Evolutionary conservation across 2,888 invertebrate species (phyloP), one percentile per base, ranked within the genome.

Genomic region (Arctia plantaginis): DNA sequence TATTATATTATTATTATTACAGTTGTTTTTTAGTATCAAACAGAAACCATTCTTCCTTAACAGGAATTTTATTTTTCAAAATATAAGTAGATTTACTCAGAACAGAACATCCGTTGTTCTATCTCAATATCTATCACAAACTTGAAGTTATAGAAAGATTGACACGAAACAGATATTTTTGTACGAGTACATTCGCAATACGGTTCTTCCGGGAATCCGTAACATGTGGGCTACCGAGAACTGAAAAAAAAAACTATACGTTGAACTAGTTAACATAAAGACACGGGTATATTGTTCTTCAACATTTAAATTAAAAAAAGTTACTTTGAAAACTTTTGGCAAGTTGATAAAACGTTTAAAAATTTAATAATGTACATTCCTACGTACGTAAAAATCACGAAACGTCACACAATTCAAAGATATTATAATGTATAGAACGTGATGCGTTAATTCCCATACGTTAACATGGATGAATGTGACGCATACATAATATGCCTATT

Each of bases 171-270:
- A 79, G 80, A 78, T 84, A 82, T 81, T 77, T 86, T 82, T 77
- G 84, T 86, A 86, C 85, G 86, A 86, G 88, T 81, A 81, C 83
- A 83, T 86, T 86, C 82, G 84, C 85, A 85, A 87, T 87, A 89
- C 88, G 83, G 88, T 87, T 87, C 87, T 90, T 88, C 89, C 80
- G 82, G 86, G 90, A 91, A 89, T 85, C 82, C 81, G 84, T 85
- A 80, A 80, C 80, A 80, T 82, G 81, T 80, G 76, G 78, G 79
- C 84, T 90, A 88, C 89, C 84, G 80, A 84, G 90, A 89, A 89
- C 77, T 83, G 84, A 89, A 87, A 90, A 88, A 82, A 79, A 81
- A 66, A 79, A 82, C 81, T 80, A 72, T 80, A 82, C 78, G 79
- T 80, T 80, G 84, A 73, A 74, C 81, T 79, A 76, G 78, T 78